Evolutionary conservation across 2,888 invertebrate genomes (phyloP).

Genomic region (Zele albiditarsus): DNA sequence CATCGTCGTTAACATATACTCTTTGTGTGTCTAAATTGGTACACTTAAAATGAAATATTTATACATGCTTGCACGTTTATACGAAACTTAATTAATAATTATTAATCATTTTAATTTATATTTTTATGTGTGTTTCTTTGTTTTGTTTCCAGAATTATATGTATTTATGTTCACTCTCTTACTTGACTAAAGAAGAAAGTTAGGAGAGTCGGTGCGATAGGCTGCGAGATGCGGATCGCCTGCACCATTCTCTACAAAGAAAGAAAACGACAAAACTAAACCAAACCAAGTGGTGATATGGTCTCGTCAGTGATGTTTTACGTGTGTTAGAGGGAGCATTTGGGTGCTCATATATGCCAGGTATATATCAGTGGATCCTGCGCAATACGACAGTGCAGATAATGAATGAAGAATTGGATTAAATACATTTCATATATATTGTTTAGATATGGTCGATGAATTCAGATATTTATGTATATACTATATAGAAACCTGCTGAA

Average conservation of each 20-base stretch:
- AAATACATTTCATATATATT: background rate
- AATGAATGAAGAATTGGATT: background rate
- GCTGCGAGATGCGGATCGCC: slow-evolving; percentile 52
- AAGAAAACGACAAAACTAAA: slow-evolving; percentile 44
- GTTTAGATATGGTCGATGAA: background rate
- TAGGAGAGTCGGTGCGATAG: slow-evolving; percentile 52
- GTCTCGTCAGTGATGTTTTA: background rate
- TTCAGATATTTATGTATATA: background rate
- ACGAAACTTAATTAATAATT: background rate
- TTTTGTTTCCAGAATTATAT: background rate
- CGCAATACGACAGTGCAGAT: background rate
- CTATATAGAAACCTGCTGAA: too few relatives aligned
- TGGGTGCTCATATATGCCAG: background rate
- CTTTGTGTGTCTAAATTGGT: background rate
- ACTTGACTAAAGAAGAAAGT: slow-evolving; percentile 57
- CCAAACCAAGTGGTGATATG: slow-evolving; percentile 12
- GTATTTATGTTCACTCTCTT: slow-evolving; percentile 47
- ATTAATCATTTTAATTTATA: background rate
- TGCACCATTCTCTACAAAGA: slow-evolving; percentile 53
- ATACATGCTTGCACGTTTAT: slow-evolving; percentile 17
- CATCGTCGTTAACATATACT: slow-evolving; percentile 39
- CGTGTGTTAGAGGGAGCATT: slow-evolving; percentile 3
- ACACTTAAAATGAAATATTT: background rate
- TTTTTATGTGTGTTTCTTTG: background rate
- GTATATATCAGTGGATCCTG: background rate